These are phyloP conservation scores for Cirrhinus molitorella DNA, from an alignment of 2,797 vertebrate genomes.

Conservation along the genomic window DNA sequence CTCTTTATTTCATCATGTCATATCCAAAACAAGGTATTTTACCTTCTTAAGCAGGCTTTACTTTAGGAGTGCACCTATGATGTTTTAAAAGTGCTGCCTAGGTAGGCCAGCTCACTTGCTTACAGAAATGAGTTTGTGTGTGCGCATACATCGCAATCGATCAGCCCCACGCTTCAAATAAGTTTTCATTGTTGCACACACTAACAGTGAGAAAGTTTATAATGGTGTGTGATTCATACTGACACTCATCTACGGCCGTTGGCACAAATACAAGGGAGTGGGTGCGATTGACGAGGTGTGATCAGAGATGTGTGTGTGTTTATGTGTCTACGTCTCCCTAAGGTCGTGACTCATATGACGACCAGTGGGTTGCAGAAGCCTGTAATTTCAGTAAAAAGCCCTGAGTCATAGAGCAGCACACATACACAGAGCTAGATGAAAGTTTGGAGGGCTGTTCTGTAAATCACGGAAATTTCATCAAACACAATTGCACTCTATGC, in stretches of 20 bases:
- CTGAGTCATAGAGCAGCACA: constrained; percentile 52
- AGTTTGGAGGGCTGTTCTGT: constrained; percentile 3
- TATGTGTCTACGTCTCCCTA: constrained; percentile 35
- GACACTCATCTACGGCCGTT: constrained; percentile 33
- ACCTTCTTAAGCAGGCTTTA: not conserved
- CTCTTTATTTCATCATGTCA: not conserved
- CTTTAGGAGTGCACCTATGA: not conserved
- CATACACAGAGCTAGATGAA: constrained; percentile 7
- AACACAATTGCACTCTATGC: not conserved
- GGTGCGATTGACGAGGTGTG: constrained; percentile 48
- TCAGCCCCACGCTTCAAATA: constrained; percentile 1
- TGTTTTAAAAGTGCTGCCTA: not conserved
- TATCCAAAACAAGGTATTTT: not conserved
- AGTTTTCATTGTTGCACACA: constrained; percentile 15
- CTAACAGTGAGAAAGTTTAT: constrained; percentile 33
- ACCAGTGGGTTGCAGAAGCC: constrained; percentile 46
- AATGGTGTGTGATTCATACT: constrained; percentile 51
- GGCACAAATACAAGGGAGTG: constrained; percentile 45
- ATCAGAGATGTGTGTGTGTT: constrained; percentile 49
- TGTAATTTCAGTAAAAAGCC: constrained; percentile 53
- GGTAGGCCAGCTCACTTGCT: not conserved
- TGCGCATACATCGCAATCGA: constrained; percentile 12
- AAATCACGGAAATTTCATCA: constrained; percentile 18
- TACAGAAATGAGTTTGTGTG: not conserved
- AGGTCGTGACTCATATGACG: constrained; percentile 56